These are phyloP conservation scores for Pseudochirops corinnae DNA, from an alignment of 2,797 vertebrate species.

Conservation along the genomic window DNA sequence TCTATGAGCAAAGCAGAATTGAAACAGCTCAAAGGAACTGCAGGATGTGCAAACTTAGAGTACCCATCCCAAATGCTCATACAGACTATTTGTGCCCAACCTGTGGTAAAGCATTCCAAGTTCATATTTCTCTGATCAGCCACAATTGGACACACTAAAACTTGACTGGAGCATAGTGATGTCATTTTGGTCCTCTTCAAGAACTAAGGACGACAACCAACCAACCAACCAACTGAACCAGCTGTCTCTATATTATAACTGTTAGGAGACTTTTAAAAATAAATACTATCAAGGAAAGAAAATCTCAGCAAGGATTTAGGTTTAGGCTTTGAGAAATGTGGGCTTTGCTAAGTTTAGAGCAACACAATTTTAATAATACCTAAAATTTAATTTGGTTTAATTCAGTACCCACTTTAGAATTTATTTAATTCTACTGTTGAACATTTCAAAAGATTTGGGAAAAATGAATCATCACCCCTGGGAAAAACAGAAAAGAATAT, in stretches of 20 bases:
- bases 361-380: neutral
- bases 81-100: too few relatives aligned
- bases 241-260: neutral
- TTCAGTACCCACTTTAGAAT: neutral
- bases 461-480: neutral
- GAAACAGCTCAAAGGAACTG: too few relatives aligned
- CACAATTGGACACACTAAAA: too few relatives aligned
- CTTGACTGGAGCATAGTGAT: too few relatives aligned
- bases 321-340: neutral
- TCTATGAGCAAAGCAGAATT: too few relatives aligned
- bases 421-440: neutral
- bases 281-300: neutral
- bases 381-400: neutral
- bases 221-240: too few relatives aligned
- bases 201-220: too few relatives aligned
- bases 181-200: too few relatives aligned
- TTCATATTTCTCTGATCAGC: too few relatives aligned
- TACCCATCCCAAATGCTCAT: too few relatives aligned
- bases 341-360: neutral
- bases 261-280: neutral
- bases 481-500: neutral
- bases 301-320: neutral
- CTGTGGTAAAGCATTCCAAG: too few relatives aligned
- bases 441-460: neutral
- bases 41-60: too few relatives aligned